Base-by-base conservation (phyloP, 2,113 vertebrate genomes). In the Hippoglossus stenolepis region DNA sequence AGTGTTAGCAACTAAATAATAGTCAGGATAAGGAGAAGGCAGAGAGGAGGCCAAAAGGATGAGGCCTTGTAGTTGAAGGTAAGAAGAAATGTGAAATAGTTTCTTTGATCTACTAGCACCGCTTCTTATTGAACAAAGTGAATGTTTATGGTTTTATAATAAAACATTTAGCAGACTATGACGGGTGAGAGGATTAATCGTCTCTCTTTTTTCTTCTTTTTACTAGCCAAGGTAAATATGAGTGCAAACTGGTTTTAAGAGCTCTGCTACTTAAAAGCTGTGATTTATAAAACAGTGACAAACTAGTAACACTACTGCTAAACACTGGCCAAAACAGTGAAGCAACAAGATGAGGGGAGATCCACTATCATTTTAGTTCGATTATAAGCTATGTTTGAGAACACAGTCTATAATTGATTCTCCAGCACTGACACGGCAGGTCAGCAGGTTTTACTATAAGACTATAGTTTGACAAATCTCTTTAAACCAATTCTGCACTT, bases 1-100 rank as follows among this genome's bases (percentile, higher is more conserved):
- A 87, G 88, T 78, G 90, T 87, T 82, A 57, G 80, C 73, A 51
- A 66, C 74, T 83, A 66, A 81, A 74, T 91, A 85, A 87, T 86
- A 84, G 73, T 86, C 54, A 79, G 79, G 68, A 71, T 87, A 76
- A 75, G 57, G 59, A 65, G 38, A 78, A 70, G 35, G 43, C 57
- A 77, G 61, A 77, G 63, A 81, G 24, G 45, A 77, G 65, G 31
- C 70, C 81, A 83, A 79, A 72, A 83, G 49, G 77, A 85, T 3
- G 21, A 67, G 57, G 49, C 51, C 62, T 76, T 85, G 40, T 47
- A 75, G 59, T 6, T 61, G 31, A 75, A 76, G 81, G 64, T 79
- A 47, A 74, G 70, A 68, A 66, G 40, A 75, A 68, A 73, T 74
- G n/a, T 53, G 58, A 68, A 83, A 82, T 65, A 26, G 67, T 47